Evolutionary conservation across 2,888 invertebrate species (phyloP), one percentile per base, ranked within the genome.

Genomic region (Ptychoptera albimana): DNA sequence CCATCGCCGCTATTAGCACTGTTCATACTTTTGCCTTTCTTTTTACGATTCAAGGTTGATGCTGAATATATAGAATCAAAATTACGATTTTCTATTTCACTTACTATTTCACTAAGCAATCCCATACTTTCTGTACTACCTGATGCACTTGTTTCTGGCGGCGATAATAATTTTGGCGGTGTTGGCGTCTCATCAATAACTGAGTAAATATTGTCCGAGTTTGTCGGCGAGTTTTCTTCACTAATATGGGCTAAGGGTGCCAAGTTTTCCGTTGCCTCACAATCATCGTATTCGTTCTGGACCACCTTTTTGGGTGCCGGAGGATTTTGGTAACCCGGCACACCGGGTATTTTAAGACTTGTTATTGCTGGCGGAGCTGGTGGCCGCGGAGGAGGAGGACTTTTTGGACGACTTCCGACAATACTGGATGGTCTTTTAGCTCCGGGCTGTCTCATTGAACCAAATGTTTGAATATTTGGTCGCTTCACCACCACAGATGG

Each of bases 11-110:
- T 14, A 34, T 49, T 48, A 47, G 46, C 39, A 40, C 51, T 51
- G 36, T 51, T 50, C 30, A 52, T 37, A 61, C 60, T 50, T 69
- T 68, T 23, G 3, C 23, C 23, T 50, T 72, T 72, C 54, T 76
- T 75, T 54, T 77, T 78, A 45, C 75, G 68, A 1, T 74, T 71
- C 2, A 83, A 61, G 1, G 81, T 82, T 2, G 82, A 79, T 0
- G 82, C 80, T 0, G 86, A 85, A 59, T 89, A 89, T 52, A 89
- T 86, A 0, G 87, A 87, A 53, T 88, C 87, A 34, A 83, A 79
- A 59, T 88, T 88, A 31, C 86, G 70, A 54, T 81, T 82, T 54
- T 88, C 85, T 55, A 89, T 88, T 63, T 89, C 89, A 37, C 78
- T 78, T 0, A 89, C 88, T 46, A 89, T 89, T 64, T 89, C 89